Conservation (phyloP, 2,888 invertebrate genomes). For the Drosophila subquinaria region DNA sequence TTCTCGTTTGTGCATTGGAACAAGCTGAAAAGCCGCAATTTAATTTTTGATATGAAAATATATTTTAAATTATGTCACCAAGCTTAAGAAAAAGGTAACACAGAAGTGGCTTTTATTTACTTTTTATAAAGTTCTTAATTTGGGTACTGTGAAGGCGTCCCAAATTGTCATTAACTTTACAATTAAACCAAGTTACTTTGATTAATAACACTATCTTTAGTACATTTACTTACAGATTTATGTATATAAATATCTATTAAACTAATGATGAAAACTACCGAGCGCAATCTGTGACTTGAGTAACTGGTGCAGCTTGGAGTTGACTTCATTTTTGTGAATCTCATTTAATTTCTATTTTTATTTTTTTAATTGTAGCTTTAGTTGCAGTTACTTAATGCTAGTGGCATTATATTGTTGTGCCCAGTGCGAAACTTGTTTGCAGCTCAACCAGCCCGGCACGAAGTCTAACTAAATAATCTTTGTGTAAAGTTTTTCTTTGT, state of each 20-base stretch:
- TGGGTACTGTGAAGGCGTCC: neutral
- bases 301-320: neutral
- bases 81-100: no score
- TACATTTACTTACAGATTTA: neutral
- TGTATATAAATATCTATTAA: no score
- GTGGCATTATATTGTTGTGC: slow-evolving; percentile 15
- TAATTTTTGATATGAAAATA: neutral
- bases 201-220: neutral
- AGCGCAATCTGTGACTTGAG: neutral
- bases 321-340: slow-evolving; percentile 1
- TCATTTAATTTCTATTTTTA: neutral
- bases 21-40: neutral
- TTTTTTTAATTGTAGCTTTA: slow-evolving; percentile 16
- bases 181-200: neutral
- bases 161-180: no score
- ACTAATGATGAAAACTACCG: no score
- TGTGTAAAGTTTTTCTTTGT: slow-evolving; percentile 65
- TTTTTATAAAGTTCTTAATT: neutral
- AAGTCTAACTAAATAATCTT: slow-evolving; percentile 66
- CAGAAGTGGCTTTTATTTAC: no score
- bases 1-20: neutral
- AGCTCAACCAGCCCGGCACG: slow-evolving; percentile 11
- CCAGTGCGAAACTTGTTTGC: slow-evolving; percentile 30
- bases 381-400: slow-evolving; percentile 30
- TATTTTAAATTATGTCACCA: neutral